Evolutionary conservation across 53 echinoderm and acorn worm genomes (phyloP).

Genomic region (Paracentrotus lividus): DNA sequence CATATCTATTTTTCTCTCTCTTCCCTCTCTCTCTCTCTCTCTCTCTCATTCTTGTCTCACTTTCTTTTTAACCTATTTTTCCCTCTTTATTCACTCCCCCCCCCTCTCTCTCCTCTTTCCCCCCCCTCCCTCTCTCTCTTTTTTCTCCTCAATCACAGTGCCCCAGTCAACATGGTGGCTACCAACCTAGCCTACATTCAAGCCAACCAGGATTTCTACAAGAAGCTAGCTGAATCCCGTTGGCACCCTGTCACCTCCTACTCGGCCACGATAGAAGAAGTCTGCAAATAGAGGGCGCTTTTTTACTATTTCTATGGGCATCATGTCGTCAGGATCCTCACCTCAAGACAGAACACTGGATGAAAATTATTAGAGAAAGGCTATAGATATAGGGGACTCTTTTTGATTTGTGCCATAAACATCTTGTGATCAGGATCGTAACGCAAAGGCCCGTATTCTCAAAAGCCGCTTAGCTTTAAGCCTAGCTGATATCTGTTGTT

Average conservation of each 20-base stretch:
- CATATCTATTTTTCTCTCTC: too few relatives aligned
- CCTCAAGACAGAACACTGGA: neutral
- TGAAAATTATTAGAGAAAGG: neutral
- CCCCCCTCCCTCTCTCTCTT: neutral
- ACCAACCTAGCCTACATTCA: conserved; percentile 68
- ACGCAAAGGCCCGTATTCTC: too few relatives aligned
- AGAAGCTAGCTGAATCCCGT: conserved; percentile 45
- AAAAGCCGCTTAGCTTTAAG: too few relatives aligned
- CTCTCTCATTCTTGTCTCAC: neutral
- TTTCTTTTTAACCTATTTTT: neutral
- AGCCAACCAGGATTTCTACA: conserved; percentile 70
- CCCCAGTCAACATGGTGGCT: conserved; percentile 67
- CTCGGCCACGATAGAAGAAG: conserved; percentile 41
- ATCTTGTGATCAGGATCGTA: too few relatives aligned
- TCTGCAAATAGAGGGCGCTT: conserved; percentile 50
- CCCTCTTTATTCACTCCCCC: neutral
- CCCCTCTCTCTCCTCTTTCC: neutral
- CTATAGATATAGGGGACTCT: too few relatives aligned
- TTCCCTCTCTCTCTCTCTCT: neutral
- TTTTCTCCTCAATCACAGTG: conserved; percentile 47
- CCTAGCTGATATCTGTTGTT: too few relatives aligned
- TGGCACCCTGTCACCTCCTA: conserved; percentile 68
- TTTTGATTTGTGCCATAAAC: too few relatives aligned
- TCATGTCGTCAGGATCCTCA: neutral
- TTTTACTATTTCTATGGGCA: neutral